A percentile compares a stretch with the other conserved stretches of the same genome.
Evolutionary conservation across 2,888 invertebrate species (phyloP).

Genomic region (Cloeon dipterum): DNA sequence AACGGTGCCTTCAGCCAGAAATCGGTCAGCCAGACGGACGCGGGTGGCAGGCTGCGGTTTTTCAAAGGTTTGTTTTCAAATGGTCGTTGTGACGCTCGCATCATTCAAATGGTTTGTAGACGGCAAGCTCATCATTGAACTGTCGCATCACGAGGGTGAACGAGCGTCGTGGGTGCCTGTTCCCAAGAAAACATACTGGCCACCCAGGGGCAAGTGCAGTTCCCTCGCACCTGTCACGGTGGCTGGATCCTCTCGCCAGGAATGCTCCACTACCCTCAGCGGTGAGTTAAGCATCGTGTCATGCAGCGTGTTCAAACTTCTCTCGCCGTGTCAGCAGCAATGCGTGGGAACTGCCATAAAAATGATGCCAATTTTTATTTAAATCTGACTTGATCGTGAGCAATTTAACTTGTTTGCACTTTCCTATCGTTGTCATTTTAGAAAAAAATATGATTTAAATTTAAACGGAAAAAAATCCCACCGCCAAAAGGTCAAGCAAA

Average conservation of each 20-base stretch:
- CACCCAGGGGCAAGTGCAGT: conserved; percentile 32
- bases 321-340: not conserved
- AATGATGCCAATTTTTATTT: too few relatives aligned
- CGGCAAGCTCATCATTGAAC: conserved; percentile 75
- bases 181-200: conserved; percentile 70
- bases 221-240: conserved; percentile 20
- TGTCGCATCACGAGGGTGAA: conserved; percentile 56
- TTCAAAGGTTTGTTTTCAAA: conserved; percentile 49
- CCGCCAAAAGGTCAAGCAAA: too few relatives aligned
- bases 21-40: conserved; percentile 8
- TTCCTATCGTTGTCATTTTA: too few relatives aligned
- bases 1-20: conserved; percentile 9
- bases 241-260: conserved; percentile 33
- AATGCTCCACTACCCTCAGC: conserved; percentile 52
- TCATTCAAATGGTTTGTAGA: conserved; percentile 24
- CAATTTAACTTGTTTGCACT: too few relatives aligned
- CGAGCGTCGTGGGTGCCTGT: conserved; percentile 75
- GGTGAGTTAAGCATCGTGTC: too few relatives aligned
- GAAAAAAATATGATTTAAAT: too few relatives aligned
- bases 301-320: too few relatives aligned
- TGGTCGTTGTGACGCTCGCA: not conserved
- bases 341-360: too few relatives aligned
- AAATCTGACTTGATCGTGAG: too few relatives aligned
- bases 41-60: conserved; percentile 53
- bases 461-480: too few relatives aligned